Base-by-base conservation (phyloP, 1,140 invertebrate species). In the Micrasema minimum region DNA sequence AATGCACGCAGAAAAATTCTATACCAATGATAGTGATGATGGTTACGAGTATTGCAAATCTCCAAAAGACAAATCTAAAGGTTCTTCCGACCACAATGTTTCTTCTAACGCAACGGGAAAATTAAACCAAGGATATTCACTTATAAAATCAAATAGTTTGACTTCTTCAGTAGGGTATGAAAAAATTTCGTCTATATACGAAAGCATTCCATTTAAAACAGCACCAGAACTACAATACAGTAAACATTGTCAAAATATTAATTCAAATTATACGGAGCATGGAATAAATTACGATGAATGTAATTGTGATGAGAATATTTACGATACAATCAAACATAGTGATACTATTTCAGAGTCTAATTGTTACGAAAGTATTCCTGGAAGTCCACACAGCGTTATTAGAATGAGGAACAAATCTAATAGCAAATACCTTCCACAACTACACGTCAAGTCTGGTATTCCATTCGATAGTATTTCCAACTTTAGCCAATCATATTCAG, bases 301-400 rank as follows among this genome's bases (percentile, higher is more conserved):
- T 65, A 82, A 82, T 72, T 82, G 82, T 35, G 77, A 75, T 9
- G 87, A 88, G 74, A 88, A 88, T 72, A 88, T 88, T 68, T 88
- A 88, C 62, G 87, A 88, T 64, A 87, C 86, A 6, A 88, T 88
- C 37, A 88, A 87, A 68, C 84, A 84, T 38, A 75, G 76, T 2
- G 84, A 85, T 57, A 80, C 77, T 0, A 75, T 81, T 0, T 78
- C 86, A 0, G 71, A 81, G n/a, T 87, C 86, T 2, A 86, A 88
- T 74, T 87, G 86, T 73, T 88, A 88, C 70, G 87, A 88, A 69
- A 87, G 85, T 55, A 88, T 88, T 55, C 81, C 83, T 0, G 82
- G 85, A 57, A 84, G 82, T 69, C 82, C 82, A 2, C 76, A 77
- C n/a, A 83, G 79, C 66, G 80, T 81, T 74, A 79, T 82, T 9